Conservation (phyloP, 2,888 invertebrate genomes). For the Mythimna loreyi region DNA sequence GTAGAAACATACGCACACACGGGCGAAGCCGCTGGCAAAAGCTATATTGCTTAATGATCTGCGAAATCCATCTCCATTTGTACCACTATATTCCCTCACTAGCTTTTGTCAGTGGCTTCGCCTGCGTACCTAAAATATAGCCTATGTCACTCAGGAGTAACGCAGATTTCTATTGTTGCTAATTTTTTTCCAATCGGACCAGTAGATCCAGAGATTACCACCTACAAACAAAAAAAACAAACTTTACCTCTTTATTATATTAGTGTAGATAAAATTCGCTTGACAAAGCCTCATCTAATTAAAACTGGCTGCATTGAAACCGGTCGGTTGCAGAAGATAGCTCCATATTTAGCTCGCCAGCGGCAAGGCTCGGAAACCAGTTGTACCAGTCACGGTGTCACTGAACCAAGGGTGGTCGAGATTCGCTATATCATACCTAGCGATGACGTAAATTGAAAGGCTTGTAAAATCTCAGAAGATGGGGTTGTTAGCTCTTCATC, state of each 20-base stretch:
- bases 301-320: constrained; percentile 44
- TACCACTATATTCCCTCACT: neutral
- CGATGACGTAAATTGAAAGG: constrained; percentile 41
- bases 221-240: too few species aligned
- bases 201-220: too few species aligned
- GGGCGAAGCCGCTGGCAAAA: too few species aligned
- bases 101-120: too few species aligned
- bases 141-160: too few species aligned
- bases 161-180: too few species aligned
- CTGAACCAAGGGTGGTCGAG: constrained; percentile 67
- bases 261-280: constrained; percentile 17
- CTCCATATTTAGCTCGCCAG: constrained; percentile 68
- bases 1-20: too few species aligned
- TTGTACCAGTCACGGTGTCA: constrained; percentile 67
- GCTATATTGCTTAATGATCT: neutral
- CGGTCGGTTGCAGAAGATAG: constrained; percentile 43
- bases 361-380: constrained; percentile 67
- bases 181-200: too few species aligned
- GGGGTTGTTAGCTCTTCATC: neutral
- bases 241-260: too few species aligned
- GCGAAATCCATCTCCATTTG: neutral
- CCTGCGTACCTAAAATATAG: too few species aligned
- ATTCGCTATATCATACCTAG: constrained; percentile 49
- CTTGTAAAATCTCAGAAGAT: constrained; percentile 2
- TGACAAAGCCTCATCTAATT: constrained; percentile 35